Conservation (phyloP, 2,113 vertebrate genomes). For the Amia ocellicauda region DNA sequence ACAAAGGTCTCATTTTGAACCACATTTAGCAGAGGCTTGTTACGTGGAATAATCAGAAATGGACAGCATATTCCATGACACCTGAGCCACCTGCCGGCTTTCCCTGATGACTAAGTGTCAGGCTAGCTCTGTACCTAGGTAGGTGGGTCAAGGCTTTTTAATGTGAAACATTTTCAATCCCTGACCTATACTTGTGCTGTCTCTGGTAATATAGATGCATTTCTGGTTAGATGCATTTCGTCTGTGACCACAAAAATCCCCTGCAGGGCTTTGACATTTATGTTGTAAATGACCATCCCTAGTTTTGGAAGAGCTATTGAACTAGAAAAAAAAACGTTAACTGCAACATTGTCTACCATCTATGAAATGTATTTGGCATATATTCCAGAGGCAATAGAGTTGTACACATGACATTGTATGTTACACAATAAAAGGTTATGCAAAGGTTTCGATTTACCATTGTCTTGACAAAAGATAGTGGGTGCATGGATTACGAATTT, state of each 20-base stretch:
- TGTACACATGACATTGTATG: too few species aligned
- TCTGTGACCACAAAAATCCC: neutral
- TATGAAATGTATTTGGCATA: too few species aligned
- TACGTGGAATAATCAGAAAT: neutral
- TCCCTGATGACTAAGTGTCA: neutral
- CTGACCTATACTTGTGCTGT: neutral
- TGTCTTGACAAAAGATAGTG: too few species aligned
- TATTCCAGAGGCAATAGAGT: too few species aligned
- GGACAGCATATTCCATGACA: neutral
- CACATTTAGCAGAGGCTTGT: neutral
- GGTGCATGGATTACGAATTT: too few species aligned
- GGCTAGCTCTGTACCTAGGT: neutral
- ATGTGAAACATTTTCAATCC: neutral
- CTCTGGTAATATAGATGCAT: neutral
- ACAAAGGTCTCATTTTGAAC: neutral
- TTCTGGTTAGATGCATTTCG: neutral
- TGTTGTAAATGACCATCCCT: neutral
- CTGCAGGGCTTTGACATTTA: neutral
- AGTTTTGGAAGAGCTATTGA: neutral
- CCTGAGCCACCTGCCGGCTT: neutral
- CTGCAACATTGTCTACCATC: neutral
- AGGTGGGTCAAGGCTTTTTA: neutral
- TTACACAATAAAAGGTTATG: too few species aligned
- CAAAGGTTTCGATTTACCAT: too few species aligned
- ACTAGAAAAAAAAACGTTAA: neutral